Base-by-base conservation (phyloP, 2,888 invertebrate species). In the Morpho helenor region DNA sequence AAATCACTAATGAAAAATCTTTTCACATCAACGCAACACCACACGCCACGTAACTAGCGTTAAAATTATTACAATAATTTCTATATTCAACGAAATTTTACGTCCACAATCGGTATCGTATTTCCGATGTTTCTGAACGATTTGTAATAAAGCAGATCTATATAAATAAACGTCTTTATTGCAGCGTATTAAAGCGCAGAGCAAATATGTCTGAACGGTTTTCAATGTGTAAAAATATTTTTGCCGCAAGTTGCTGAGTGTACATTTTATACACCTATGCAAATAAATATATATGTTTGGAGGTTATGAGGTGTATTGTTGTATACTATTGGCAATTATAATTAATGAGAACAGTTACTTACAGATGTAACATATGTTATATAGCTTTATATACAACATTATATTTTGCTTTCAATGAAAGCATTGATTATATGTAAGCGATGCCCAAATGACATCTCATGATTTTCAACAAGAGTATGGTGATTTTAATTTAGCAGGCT, bases 261-360 rank as follows among this genome's bases (percentile, higher is more conserved):
- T 72, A 63, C 69, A 69, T 73, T 63, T 62, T 68, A 69, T 72
- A 73, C 80, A 82, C 77, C 82, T 81, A 79, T 74, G 75, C 73
- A 80, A 81, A 81, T 75, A 80, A 65, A 62, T 67, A 61, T 49
- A 63, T 72, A 70, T 70, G 68, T 69, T 74, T 66, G 67, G 73
- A 76, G 75, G 74, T 72, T 60, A 48, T 22, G 8, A 16, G n/a
- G 31, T 39, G 43, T 23, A 23, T 51, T 51, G 3, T 51, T 51
- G 3, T 31, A 31, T 31, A 31, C 31, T 2, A 31, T 31, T 31
- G 31, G 31, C 31, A 31, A 31, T 31, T 31, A 31, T 31, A 31
- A 31, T 31, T 31, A 31, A 31, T 31, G 31, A 31, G 31, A 31
- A 31, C 31, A 31, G 31, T 31, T 31, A 31, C 4, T 31, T 31